Conservation (phyloP, 1,140 invertebrate species). For the Drosophila mauritiana region DNA sequence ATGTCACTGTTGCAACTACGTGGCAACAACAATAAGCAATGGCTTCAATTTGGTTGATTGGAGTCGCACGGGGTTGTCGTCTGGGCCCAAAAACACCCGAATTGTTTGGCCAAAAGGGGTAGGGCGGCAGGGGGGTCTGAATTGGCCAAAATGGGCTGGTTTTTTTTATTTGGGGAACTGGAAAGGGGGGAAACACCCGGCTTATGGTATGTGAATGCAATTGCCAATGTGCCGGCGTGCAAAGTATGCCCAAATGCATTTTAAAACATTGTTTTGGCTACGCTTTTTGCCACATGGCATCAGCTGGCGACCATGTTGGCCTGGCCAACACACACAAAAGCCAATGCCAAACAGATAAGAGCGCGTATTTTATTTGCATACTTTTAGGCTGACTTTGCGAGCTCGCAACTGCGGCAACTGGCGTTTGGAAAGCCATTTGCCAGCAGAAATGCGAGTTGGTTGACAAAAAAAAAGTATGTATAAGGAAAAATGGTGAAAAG, state of each 20-base stretch:
- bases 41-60: conserved; percentile 79
- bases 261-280: conserved; percentile 78
- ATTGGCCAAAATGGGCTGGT: conserved; percentile 3
- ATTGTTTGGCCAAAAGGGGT: conserved; percentile 11
- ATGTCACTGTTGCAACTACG: conserved; percentile 28
- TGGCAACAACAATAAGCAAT: conserved; percentile 55
- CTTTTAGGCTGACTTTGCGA: conserved; percentile 77
- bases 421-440: conserved; percentile 77
- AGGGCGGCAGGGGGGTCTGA: neutral
- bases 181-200: conserved; percentile 33
- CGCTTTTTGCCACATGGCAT: conserved; percentile 62
- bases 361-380: conserved; percentile 83
- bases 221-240: conserved; percentile 64
- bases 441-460: conserved; percentile 66
- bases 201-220: conserved; percentile 67
- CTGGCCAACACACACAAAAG: conserved; percentile 71
- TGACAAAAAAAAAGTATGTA: conserved; percentile 34
- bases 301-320: conserved; percentile 38
- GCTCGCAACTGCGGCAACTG: conserved; percentile 16
- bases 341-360: conserved; percentile 81
- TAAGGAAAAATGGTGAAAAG: conserved; percentile 17
- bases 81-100: neutral
- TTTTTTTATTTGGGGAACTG: neutral
- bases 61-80: conserved; percentile 43
- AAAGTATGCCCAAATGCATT: conserved; percentile 81